Base-by-base conservation (phyloP, 1,140 invertebrate genomes). In the Phymorhynchus buccinoides region DNA sequence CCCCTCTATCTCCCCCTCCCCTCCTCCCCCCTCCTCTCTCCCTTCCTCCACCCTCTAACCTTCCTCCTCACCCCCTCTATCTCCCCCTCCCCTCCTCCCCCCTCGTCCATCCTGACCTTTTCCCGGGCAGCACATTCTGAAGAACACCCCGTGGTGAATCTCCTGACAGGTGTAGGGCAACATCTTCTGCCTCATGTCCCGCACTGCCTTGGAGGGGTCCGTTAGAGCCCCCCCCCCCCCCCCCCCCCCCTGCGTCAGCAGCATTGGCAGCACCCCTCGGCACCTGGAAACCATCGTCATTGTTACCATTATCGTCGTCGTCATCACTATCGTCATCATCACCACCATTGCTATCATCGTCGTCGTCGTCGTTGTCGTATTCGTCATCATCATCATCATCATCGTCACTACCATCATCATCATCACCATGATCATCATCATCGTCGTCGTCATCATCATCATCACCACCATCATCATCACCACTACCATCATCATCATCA, bases 81-180 rank as follows among this genome's bases (percentile, higher is more conserved):
- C 44, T 22, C 56, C 3, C 18, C 44, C 44, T 18, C 44, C 44
- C 44, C 44, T 18, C 44, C 44, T 18, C 44, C 44, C 44, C 44
- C 44, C 44, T 18, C 44, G 7, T 18, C 6, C 44, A 48, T 18
- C 6, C 44, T 9, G 7, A 83, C 80, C 80, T 12, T 71, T 16
- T 6, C 80, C 80, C 0, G 80, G 80, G 35, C 80, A 83, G 39
- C 80, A 83, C 62, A 83, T 71, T 7, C 80, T 56, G 22, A 83
- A 62, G 30, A 83, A 42, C 18, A 83, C 39, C 3, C 80, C 80
- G n/a, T 56, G 32, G 39, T 44, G 27, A 12, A 83, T 44, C 32
- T 83, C 80, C 80, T 83, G 80, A 14, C 80, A 83, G 32, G 37
- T 41, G 39, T 71, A 83, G 0, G 80, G 80, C n/a, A 83, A 22